Conservation (phyloP, 2,797 vertebrate species). For the Paedocypris micromegethes region DNA sequence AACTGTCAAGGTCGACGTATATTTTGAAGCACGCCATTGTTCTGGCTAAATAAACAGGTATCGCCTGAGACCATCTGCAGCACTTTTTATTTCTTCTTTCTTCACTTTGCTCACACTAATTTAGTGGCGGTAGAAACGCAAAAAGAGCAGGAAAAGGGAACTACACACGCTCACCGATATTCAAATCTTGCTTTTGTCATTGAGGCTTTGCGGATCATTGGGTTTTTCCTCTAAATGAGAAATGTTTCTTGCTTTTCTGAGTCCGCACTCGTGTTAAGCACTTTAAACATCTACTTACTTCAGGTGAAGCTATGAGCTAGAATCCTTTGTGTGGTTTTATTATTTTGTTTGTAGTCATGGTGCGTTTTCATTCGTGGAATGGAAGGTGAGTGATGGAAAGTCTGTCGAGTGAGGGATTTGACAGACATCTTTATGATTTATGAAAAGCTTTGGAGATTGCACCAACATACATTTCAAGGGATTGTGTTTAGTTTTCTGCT, state of each 20-base stretch:
- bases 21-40: slow-evolving; percentile 54
- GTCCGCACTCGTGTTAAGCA: no score
- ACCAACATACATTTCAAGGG: slow-evolving; percentile 8
- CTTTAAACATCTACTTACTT: no score
- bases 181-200: background rate
- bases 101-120: slow-evolving; percentile 21
- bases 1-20: slow-evolving; percentile 51
- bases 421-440: slow-evolving; percentile 6
- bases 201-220: background rate
- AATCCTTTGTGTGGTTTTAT: no score
- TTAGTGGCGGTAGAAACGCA: background rate
- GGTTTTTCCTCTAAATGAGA: background rate
- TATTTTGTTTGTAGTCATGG: no score
- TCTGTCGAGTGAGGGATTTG: background rate
- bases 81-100: slow-evolving; percentile 29
- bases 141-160: background rate
- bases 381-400: background rate
- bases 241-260: no score
- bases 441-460: background rate
- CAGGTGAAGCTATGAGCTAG: no score
- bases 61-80: slow-evolving; percentile 46
- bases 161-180: background rate
- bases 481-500: slow-evolving; percentile 60
- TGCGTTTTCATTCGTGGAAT: background rate
- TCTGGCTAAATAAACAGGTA: slow-evolving; percentile 56